A percentile compares a stretch with the other conserved stretches of the same genome.
Conservation (phyloP, 1,140 invertebrate species). For the Nilaparvata lugens region DNA sequence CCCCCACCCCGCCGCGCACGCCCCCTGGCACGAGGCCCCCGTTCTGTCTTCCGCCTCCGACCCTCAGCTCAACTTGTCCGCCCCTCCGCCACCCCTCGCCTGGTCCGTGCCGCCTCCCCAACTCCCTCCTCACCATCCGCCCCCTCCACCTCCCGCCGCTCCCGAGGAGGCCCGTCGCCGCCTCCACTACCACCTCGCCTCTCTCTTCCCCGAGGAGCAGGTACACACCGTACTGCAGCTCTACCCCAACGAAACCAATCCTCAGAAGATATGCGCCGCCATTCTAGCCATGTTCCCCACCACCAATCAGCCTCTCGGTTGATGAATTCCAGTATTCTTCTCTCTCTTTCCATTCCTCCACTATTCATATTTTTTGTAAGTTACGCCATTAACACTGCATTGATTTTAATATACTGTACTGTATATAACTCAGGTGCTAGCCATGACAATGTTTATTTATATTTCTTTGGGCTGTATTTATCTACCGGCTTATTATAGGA, state of each 20-base stretch:
- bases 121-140: constrained; percentile 14
- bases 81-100: constrained; percentile 17
- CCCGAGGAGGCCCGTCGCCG: constrained; percentile 56
- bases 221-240: constrained; percentile 74
- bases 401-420: not conserved
- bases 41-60: constrained; percentile 32
- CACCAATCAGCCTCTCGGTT: not conserved
- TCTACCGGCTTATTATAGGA: no score
- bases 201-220: constrained; percentile 80
- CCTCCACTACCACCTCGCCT: constrained; percentile 74
- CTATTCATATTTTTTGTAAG: not conserved
- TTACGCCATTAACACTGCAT: not conserved
- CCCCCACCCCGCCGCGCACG: constrained; percentile 26
- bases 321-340: not conserved
- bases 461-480: no score
- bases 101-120: constrained; percentile 52
- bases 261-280: constrained; percentile 78
- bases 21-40: constrained; percentile 56
- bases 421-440: not conserved
- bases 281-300: constrained; percentile 64
- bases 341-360: not conserved
- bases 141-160: constrained; percentile 13
- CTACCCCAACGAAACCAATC: constrained; percentile 78
- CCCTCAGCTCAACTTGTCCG: constrained; percentile 23
- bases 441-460: not conserved